Evolutionary conservation across 1,140 invertebrate genomes (phyloP).

Genomic region (Pseudomyrmex concolor): DNA sequence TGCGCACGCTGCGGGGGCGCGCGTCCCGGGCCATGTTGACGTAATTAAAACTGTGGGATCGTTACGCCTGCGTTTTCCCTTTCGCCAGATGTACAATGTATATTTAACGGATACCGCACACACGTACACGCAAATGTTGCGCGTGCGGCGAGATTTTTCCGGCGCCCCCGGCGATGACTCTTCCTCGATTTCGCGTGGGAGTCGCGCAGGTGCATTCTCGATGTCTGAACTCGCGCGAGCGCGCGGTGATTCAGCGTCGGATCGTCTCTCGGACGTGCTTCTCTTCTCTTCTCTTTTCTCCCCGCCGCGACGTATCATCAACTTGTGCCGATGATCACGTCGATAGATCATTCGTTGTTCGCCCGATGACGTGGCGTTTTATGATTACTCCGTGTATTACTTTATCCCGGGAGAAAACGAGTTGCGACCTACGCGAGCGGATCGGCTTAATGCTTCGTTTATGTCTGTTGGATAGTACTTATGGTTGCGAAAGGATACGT

Average conservation of each 20-base stretch:
- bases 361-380: conserved; percentile 48
- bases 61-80: conserved; percentile 72
- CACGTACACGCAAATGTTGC: conserved; percentile 2
- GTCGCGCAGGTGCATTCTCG: conserved; percentile 71
- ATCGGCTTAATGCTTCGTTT: conserved; percentile 24
- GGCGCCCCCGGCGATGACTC: conserved; percentile 54
- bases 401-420: conserved; percentile 42
- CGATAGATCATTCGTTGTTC: conserved; percentile 56
- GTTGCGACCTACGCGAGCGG: conserved; percentile 39
- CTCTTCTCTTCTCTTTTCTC: conserved; percentile 13
- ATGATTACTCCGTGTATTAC: conserved; percentile 52
- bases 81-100: conserved; percentile 44
- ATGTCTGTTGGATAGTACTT: conserved; percentile 17
- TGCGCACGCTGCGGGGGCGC: conserved; percentile 51
- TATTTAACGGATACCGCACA: neutral
- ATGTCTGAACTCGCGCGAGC: conserved; percentile 24
- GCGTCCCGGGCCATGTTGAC: conserved; percentile 61
- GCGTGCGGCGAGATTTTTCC: conserved; percentile 60
- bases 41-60: conserved; percentile 74
- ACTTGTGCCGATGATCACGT: conserved; percentile 47
- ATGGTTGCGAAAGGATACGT: neutral
- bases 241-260: conserved; percentile 49
- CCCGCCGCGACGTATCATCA: conserved; percentile 25
- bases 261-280: conserved; percentile 5
- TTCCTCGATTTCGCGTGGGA: conserved; percentile 67